A percentile compares a stretch with the other conserved stretches of the same genome.
Evolutionary conservation across 2,888 invertebrate genomes (phyloP).

Genomic region (Leptothorax acervorum): DNA sequence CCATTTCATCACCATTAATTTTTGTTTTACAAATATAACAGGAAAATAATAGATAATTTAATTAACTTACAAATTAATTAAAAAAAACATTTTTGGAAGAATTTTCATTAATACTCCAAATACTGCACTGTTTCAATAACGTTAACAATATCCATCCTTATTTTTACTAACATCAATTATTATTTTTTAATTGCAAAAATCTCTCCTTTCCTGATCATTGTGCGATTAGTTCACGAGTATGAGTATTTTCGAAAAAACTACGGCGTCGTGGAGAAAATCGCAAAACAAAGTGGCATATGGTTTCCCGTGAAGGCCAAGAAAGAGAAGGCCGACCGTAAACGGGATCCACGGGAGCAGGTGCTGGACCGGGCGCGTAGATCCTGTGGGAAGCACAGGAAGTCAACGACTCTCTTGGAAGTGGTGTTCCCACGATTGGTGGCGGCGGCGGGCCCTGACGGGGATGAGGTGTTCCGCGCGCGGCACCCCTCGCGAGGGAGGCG

Average conservation of each 20-base stretch:
- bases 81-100: background rate
- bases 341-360: slow-evolving; percentile 82
- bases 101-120: background rate
- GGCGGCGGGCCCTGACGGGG: slow-evolving; percentile 61
- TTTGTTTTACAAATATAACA: background rate
- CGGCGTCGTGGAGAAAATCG: background rate
- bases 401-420: slow-evolving; percentile 85
- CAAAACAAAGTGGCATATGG: slow-evolving; percentile 15
- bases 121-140: background rate
- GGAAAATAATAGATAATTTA: background rate
- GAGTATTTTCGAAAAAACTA: slow-evolving; percentile 1
- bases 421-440: slow-evolving; percentile 85
- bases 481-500: slow-evolving; percentile 74
- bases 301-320: slow-evolving; percentile 45
- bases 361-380: slow-evolving; percentile 76
- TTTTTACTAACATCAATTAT: background rate
- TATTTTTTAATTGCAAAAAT: background rate
- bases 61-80: background rate
- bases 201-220: background rate
- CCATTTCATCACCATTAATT: background rate
- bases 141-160: background rate
- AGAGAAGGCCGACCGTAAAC: slow-evolving; percentile 70
- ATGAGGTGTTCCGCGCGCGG: slow-evolving; percentile 65
- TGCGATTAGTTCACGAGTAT: background rate
- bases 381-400: slow-evolving; percentile 85